Base-by-base conservation (phyloP, 2,888 invertebrate species). In the Eurytoma californica region DNA sequence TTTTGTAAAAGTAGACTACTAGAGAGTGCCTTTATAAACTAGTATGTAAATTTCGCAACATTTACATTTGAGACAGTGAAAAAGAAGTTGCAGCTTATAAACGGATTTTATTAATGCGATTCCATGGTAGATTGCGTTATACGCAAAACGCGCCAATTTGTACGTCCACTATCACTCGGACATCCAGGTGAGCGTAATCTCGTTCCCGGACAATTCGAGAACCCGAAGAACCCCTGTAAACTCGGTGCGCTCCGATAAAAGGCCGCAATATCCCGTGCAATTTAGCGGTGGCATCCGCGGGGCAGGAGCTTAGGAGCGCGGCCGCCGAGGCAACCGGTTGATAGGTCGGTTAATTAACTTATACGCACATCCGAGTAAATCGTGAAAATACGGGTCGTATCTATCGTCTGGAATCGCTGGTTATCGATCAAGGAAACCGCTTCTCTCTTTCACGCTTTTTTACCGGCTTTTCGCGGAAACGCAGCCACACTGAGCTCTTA, bases 321-420 rank as follows among this genome's bases (percentile, higher is more conserved):
- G 65, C 20, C 18, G 55, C 18, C 49, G 61, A 61, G 61, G 57
- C 49, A 69, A 72, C 76, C 73, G 73, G 77, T 67, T 70, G 74
- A 77, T 77, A 80, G 74, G 72, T 65, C 63, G 69, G 66, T 80
- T 80, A 77, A 80, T 80, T 80, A 80, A 80, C 77, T 80, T 77
- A 66, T 80, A 77, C 51, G 72, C 77, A 72, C 55, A 80, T 70
- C 65, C 70, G 74, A 74, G 74, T 67, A 58, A 77, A 80, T 77
- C 67, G 80, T 51, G 80, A 77, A 80, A 80, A 77, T 77, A 75
- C 74, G 80, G 80, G 77, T 53, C 18, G 70, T 80, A 77, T 80
- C 80, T 77, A 63, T 53, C 57, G 57, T 49, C 77, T 57, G 74
- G 67, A 72, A 77, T 80, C 80, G 70, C 66, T 30, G 74, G 74